phyloP scores from a whole-genome alignment of 2,113 vertebrate species.

The Chauna torquata region DNA sequence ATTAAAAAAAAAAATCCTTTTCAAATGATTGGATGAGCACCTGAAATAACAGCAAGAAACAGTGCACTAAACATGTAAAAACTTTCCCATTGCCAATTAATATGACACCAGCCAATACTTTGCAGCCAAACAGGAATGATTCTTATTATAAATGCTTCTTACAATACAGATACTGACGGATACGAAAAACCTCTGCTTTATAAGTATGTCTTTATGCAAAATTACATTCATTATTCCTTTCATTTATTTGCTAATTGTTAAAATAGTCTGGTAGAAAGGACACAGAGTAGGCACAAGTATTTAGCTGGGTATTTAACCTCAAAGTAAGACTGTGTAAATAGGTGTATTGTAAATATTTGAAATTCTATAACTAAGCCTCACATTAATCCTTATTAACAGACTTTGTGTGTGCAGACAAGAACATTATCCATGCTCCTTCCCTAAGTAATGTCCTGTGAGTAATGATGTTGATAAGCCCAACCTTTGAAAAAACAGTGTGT shows the following conservation, averaged over 20 bases:
- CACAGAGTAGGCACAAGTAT: not conserved
- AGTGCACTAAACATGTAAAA: not conserved
- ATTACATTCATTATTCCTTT: not conserved
- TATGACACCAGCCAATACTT: not conserved
- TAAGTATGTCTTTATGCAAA: not conserved
- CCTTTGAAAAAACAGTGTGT: not conserved
- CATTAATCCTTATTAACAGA: conserved; percentile 69
- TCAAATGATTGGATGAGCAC: not conserved
- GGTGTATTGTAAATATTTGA: conserved; percentile 71
- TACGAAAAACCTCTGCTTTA: not conserved
- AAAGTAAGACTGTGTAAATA: conserved; percentile 57
- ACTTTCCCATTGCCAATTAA: not conserved
- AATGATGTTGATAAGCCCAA: not conserved
- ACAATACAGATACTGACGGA: not conserved
- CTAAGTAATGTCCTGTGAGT: conserved; percentile 7
- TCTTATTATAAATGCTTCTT: not conserved
- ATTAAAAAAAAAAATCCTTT: not conserved
- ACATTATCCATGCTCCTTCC: conserved; percentile 7
- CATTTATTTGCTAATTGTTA: conserved; percentile 45
- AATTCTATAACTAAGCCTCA: conserved; percentile 55
- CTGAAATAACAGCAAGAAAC: not conserved
- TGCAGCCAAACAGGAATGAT: not conserved
- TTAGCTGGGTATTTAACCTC: conserved; percentile 57
- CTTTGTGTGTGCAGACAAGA: conserved; percentile 18
- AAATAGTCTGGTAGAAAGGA: conserved; percentile 21